Base-by-base conservation (phyloP, 2,888 invertebrate genomes). In the Apodemia hepburni region DNA sequence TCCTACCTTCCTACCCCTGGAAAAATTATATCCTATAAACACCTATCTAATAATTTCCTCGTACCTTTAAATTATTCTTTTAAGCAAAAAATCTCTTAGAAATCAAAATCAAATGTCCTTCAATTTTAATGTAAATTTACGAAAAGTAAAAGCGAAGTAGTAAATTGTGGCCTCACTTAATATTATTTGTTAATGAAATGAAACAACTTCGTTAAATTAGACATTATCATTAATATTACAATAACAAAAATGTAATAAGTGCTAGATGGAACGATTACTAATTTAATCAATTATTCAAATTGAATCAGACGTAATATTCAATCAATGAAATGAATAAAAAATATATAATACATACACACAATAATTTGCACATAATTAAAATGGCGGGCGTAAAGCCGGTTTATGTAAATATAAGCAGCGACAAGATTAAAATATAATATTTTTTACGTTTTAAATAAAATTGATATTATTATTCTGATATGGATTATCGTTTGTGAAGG, bases 281-380 rank as follows among this genome's bases (percentile, higher is more conserved):
- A 51, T 51, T 51, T 51, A 51, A 51, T 51, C 51, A 51, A 51
- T 51, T 51, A 51, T 51, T 51, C 51, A 51, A 22, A 51, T 51
- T 18, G 51, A 51, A 51, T 51, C 51, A 51, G 8, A 51, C 22
- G 22, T 22, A 51, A 51, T 51, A 22, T 51, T 51, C 51, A 51
- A 51, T 51, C 51, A 51, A 51, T 51, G 51, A 51, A 51, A 51
- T 51, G 22, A 51, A 51, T 51, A 51, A 51, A 49, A 51, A 51
- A 51, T 49, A 49, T 18, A 49, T 18, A 18, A 51, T 51, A 51
- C 18, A 51, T 22, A 51, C 49, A 18, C 18, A 51, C 51, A 51
- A 51, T 51, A 51, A 51, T 51, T 51, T 51, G 51, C 51, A 51
- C 51, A 51, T 51, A 51, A 51, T 51, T 51, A 51, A 51, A 51